phyloP scores from a whole-genome alignment of 2,797 vertebrate species.

The Atherinosoma microstoma region DNA sequence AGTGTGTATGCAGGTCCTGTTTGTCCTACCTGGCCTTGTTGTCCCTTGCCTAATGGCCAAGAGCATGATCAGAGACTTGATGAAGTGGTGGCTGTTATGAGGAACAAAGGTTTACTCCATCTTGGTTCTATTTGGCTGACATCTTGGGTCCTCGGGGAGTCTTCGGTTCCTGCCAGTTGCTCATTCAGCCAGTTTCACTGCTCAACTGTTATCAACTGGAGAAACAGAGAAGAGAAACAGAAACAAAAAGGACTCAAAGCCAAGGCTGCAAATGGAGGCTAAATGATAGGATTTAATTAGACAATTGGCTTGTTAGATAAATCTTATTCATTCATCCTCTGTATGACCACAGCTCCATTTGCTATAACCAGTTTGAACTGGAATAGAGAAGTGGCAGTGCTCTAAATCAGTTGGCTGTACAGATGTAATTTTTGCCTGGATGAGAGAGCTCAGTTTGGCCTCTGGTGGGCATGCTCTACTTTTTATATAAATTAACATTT shows the following conservation, averaged over 20 bases:
- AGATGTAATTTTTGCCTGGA: slow-evolving; percentile 18
- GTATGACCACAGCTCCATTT: slow-evolving; percentile 34
- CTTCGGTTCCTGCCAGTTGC: slow-evolving; percentile 55
- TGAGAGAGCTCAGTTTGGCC: slow-evolving; percentile 2
- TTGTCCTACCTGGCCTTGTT: slow-evolving; percentile 42
- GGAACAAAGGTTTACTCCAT: slow-evolving; percentile 75
- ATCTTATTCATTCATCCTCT: slow-evolving; percentile 28
- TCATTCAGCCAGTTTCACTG: slow-evolving; percentile 48
- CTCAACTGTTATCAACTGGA: slow-evolving; percentile 40
- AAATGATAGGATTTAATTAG: slow-evolving; percentile 48
- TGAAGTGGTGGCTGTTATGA: slow-evolving; percentile 67
- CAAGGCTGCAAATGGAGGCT: slow-evolving; percentile 16
- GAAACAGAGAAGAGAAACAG: slow-evolving; percentile 26
- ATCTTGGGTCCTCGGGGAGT: slow-evolving; percentile 59
- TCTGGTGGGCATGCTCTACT: slow-evolving; percentile 8
- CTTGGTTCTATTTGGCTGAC: slow-evolving; percentile 70
- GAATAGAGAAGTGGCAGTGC: slow-evolving; percentile 14
- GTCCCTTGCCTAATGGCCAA: slow-evolving; percentile 40
- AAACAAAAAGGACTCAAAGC: slow-evolving; percentile 39
- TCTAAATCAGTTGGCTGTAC: slow-evolving; percentile 13
- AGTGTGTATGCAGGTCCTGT: slow-evolving; percentile 18
- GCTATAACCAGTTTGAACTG: slow-evolving; percentile 18
- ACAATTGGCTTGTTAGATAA: slow-evolving; percentile 44
- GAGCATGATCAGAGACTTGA: slow-evolving; percentile 59
- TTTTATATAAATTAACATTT: slow-evolving; percentile 12